Conservation (phyloP, 2,797 vertebrate species). For the Lacerta bilineata region DNA sequence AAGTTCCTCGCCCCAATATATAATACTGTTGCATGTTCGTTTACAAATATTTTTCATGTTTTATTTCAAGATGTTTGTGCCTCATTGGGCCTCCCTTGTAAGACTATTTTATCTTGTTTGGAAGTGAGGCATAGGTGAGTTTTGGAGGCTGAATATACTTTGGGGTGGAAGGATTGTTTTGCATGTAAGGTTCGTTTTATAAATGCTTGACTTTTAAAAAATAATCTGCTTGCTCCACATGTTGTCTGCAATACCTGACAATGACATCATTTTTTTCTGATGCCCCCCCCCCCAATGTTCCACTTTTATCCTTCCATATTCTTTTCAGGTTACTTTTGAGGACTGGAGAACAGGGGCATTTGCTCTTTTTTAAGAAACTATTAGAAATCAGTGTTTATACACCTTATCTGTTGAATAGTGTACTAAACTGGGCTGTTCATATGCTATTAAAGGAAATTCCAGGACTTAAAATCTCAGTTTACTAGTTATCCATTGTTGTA, state of each 20-base stretch:
- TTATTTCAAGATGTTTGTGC: background rate
- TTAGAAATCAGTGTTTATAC: background rate
- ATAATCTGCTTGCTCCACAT: too few relatives aligned
- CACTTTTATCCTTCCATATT: background rate
- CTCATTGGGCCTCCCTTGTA: background rate
- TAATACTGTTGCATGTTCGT: background rate
- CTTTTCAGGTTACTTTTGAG: background rate
- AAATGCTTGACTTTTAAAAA: too few relatives aligned
- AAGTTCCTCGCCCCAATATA: background rate
- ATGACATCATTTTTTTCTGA: background rate
- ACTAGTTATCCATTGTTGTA: background rate
- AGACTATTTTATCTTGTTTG: background rate
- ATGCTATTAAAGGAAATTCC: background rate
- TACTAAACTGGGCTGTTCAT: background rate
- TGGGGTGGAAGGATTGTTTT: background rate
- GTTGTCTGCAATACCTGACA: background rate
- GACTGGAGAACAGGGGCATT: background rate
- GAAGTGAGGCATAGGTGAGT: background rate
- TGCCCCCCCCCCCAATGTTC: too few relatives aligned
- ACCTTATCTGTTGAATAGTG: background rate
- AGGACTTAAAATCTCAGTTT: background rate
- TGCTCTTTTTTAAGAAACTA: background rate
- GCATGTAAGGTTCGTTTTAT: background rate
- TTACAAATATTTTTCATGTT: background rate
- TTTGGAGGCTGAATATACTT: background rate